phyloP scores from a whole-genome alignment of 2,888 invertebrate species.

The Platycnemis pennipes region DNA sequence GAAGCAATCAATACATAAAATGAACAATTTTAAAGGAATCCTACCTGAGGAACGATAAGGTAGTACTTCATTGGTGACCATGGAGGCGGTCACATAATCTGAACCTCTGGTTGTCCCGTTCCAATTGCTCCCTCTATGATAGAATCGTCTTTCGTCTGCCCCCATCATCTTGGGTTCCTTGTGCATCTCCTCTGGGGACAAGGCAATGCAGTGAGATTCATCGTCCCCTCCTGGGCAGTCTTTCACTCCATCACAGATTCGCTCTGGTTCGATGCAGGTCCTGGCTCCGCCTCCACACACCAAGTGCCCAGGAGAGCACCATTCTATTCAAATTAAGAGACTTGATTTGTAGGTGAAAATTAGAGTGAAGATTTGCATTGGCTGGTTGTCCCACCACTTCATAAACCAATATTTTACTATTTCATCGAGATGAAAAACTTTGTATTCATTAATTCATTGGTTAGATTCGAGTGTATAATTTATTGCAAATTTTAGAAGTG shows the following conservation, averaged over 20 bases:
- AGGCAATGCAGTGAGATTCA: conserved; percentile 87
- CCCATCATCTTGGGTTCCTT: conserved; percentile 23
- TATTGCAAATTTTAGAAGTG: no score
- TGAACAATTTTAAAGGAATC: background rate
- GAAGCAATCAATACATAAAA: background rate
- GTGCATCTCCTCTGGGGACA: conserved; percentile 79
- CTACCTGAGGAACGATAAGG: conserved; percentile 52
- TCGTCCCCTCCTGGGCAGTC: conserved; percentile 89
- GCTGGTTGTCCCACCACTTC: no score
- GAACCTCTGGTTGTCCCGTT: conserved; percentile 18
- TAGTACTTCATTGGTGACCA: conserved; percentile 53
- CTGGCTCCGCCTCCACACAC: conserved; percentile 86
- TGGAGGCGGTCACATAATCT: conserved; percentile 39
- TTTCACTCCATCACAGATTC: conserved; percentile 86
- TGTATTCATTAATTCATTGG: no score
- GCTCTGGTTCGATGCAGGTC: conserved; percentile 84
- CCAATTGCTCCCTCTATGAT: conserved; percentile 32
- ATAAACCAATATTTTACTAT: no score
- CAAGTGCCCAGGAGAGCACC: conserved; percentile 87
- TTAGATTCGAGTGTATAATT: no score
- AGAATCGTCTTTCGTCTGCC: conserved; percentile 33
- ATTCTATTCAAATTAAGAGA: conserved; percentile 81
- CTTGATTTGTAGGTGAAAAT: no score
- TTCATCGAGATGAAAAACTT: no score
- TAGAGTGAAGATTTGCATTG: no score